Evolutionary conservation across 2,113 vertebrate genomes (phyloP).

Genomic region (Mola mola): DNA sequence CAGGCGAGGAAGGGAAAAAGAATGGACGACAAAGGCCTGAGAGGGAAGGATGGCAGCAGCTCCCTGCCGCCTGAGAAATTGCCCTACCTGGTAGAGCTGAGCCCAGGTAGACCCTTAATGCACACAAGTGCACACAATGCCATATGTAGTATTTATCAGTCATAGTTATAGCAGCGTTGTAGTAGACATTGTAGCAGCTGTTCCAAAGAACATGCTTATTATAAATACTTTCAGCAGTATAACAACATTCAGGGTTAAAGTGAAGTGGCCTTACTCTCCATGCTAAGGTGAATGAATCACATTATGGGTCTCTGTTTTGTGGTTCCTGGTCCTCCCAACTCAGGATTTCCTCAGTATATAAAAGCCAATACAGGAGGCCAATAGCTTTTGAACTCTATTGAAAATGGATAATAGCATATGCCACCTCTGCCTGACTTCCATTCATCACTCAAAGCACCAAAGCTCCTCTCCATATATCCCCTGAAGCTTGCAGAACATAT

Average conservation of each 20-base stretch:
- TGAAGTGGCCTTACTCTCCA: conserved; percentile 4
- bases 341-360: conserved; percentile 19
- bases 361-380: conserved; percentile 1
- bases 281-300: conserved; percentile 33
- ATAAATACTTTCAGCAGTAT: conserved; percentile 15
- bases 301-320: conserved; percentile 34
- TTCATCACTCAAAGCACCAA: too few species aligned
- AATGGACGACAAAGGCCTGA: conserved; percentile 83
- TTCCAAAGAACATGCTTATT: not conserved
- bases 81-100: conserved; percentile 97
- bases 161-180: not conserved
- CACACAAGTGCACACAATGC: not conserved
- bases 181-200: not conserved
- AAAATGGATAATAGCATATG: too few species aligned
- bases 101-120: conserved; percentile 67
- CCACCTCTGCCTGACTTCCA: too few species aligned
- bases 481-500: too few species aligned
- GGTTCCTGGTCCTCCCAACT: conserved; percentile 21
- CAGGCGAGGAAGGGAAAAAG: conserved; percentile 88
- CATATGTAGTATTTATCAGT: not conserved
- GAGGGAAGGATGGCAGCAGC: conserved; percentile 80
- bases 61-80: conserved; percentile 91
- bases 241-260: not conserved
- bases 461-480: too few species aligned
- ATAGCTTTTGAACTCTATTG: too few species aligned